Percentiles rank a stretch among this genome's conserved stretches.
These are phyloP conservation scores for Lepidonotus clava DNA, from an alignment of 2,888 invertebrate species.

Conservation along the genomic window DNA sequence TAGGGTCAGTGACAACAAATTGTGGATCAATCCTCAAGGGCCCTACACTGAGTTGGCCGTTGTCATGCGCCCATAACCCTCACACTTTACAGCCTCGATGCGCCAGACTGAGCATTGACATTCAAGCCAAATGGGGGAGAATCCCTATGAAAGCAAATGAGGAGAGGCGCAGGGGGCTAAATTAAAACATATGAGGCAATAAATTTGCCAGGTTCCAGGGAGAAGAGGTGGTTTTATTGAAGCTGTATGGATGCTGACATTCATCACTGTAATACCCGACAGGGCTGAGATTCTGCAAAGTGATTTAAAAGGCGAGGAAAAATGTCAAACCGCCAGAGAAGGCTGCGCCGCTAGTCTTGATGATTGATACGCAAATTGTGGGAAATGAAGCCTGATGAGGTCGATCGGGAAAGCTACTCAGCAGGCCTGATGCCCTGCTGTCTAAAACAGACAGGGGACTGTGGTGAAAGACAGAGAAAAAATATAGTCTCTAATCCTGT, in stretches of 20 bases:
- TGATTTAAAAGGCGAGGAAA: not conserved
- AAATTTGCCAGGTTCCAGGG: too few species aligned
- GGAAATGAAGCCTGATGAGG: slow-evolving; percentile 2
- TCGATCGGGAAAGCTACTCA: not conserved
- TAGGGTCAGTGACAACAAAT: not conserved
- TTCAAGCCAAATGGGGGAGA: too few species aligned
- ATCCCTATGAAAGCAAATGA: too few species aligned
- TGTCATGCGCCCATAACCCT: too few species aligned
- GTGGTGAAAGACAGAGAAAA: not conserved
- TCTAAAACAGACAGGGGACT: not conserved
- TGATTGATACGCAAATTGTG: slow-evolving; percentile 17
- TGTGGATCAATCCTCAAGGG: not conserved
- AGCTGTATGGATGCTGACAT: not conserved
- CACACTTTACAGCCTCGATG: too few species aligned
- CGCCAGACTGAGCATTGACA: too few species aligned
- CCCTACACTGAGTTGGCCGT: too few species aligned
- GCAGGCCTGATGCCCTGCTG: not conserved
- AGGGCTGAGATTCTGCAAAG: not conserved
- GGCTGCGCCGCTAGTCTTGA: not conserved
- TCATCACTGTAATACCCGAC: not conserved
- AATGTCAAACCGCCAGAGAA: not conserved
- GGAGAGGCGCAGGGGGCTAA: too few species aligned
- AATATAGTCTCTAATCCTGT: too few species aligned
- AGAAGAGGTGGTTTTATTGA: not conserved
- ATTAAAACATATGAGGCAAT: not conserved